A percentile compares a stretch with the other conserved stretches of the same genome.
Evolutionary conservation across 2,113 vertebrate genomes (phyloP).

Genomic region (Loxodonta africana): DNA sequence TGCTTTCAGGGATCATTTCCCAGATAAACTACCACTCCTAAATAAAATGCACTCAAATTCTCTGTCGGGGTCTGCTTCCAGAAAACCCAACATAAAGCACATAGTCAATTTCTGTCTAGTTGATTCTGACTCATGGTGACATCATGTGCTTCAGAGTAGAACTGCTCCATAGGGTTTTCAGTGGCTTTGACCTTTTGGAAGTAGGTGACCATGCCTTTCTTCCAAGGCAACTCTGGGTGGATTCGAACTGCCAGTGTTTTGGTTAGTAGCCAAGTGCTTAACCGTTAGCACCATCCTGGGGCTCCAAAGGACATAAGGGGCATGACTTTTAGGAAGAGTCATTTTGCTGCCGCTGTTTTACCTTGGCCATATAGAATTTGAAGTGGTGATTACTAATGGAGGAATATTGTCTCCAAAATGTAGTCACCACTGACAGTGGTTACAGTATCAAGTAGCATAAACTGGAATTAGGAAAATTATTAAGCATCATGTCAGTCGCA

Average conservation of each 20-base stretch:
- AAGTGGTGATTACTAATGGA: neutral
- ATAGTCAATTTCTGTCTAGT: neutral
- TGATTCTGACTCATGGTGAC: neutral
- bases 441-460: neutral
- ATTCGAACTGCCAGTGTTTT: neutral
- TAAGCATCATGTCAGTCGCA: neutral
- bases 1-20: too few species aligned
- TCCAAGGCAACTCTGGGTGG: neutral
- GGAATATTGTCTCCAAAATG: neutral
- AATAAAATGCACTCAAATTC: too few species aligned
- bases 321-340: neutral
- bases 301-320: neutral
- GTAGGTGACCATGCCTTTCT: neutral
- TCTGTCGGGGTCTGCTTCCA: neutral
- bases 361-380: neutral
- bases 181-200: neutral
- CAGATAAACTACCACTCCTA: too few species aligned
- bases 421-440: neutral
- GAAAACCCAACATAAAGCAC: neutral
- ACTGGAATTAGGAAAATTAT: neutral
- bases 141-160: neutral
- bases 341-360: neutral
- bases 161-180: neutral
- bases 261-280: neutral
- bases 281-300: neutral